Conservation (phyloP, 92 coral and sea anemone genomes). For the Palythoa caribaeorum region DNA sequence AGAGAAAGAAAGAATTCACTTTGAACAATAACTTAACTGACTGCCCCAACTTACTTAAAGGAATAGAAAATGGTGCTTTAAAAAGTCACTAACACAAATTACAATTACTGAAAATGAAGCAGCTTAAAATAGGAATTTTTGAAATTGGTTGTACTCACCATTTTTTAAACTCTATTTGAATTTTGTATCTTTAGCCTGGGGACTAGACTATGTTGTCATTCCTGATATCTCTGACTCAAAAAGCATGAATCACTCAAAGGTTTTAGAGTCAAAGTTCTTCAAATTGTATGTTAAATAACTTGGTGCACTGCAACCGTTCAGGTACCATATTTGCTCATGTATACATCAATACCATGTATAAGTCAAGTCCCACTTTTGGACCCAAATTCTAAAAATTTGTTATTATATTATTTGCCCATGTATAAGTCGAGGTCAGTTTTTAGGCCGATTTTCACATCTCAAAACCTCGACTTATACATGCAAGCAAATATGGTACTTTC, state of each 20-base stretch:
- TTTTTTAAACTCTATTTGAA: slow-evolving; percentile 1
- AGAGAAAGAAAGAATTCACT: slow-evolving; percentile 9
- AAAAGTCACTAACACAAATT: not conserved
- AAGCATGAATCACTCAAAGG: not conserved
- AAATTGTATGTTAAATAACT: not conserved
- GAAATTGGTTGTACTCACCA: slow-evolving; percentile 25
- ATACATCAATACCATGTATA: too few species aligned
- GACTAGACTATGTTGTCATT: slow-evolving; percentile 6
- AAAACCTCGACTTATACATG: too few species aligned
- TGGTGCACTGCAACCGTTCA: not conserved
- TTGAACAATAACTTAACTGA: slow-evolving; percentile 3
- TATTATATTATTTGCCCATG: not conserved
- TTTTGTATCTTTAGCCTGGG: slow-evolving; percentile 10
- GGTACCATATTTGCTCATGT: not conserved
- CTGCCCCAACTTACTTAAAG: slow-evolving; percentile 8
- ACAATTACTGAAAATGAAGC: not conserved
- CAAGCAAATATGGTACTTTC: not conserved
- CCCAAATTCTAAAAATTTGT: not conserved
- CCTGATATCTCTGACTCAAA: slow-evolving; percentile 21
- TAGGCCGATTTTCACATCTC: not conserved
- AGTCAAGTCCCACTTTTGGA: not conserved
- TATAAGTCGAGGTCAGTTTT: not conserved
- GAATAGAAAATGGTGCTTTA: not conserved
- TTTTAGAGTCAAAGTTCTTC: not conserved
- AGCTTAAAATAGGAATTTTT: not conserved